Evolutionary conservation across 2,888 invertebrate species (phyloP).

Genomic region (Helicoverpa assulta): DNA sequence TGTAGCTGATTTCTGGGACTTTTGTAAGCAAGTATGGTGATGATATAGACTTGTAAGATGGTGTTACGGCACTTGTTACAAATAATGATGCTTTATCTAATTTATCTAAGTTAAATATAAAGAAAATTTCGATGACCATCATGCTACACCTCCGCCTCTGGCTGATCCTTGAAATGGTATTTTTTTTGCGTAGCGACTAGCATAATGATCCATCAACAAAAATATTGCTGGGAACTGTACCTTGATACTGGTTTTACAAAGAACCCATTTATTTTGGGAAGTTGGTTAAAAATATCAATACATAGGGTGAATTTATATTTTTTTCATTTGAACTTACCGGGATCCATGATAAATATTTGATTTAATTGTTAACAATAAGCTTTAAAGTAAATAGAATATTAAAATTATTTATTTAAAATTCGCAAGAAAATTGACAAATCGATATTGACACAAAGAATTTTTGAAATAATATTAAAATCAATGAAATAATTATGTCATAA

Average conservation of each 20-base stretch:
- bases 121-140: too few species aligned
- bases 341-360: constrained; percentile 36
- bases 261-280: too few species aligned
- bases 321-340: constrained; percentile 32
- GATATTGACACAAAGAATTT: constrained; percentile 31
- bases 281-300: too few species aligned
- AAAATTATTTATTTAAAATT: constrained; percentile 23
- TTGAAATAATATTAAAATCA: background rate
- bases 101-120: too few species aligned
- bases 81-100: background rate
- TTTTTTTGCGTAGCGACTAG: too few species aligned
- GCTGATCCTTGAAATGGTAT: too few species aligned
- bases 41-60: background rate
- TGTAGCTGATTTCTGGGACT: constrained; percentile 21
- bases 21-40: constrained; percentile 8
- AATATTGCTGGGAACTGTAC: too few species aligned
- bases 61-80: background rate
- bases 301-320: too few species aligned
- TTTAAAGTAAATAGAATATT: constrained; percentile 28
- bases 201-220: too few species aligned
- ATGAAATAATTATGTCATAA: background rate
- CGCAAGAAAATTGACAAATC: constrained; percentile 34
- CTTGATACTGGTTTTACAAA: too few species aligned
- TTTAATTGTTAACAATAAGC: constrained; percentile 5
- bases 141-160: too few species aligned